These are phyloP conservation scores for Barbus barbus DNA, from an alignment of 2,113 vertebrate species.

Conservation along the genomic window DNA sequence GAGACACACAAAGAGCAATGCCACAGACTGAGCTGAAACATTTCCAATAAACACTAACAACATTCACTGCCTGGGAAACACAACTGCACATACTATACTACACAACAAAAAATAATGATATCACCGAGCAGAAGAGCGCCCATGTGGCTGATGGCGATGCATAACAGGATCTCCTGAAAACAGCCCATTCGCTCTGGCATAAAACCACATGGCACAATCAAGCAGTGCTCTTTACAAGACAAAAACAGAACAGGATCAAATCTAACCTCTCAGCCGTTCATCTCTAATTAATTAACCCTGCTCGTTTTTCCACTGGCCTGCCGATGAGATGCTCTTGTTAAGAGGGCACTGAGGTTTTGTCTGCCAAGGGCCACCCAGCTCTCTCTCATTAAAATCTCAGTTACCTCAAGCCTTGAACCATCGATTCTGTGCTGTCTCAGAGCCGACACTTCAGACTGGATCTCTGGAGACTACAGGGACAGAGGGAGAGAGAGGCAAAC, in stretches of 20 bases:
- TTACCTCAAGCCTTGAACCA: constrained; percentile 67
- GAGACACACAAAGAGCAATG: neutral
- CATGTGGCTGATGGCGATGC: neutral
- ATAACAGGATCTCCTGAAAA: neutral
- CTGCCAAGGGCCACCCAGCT: constrained; percentile 56
- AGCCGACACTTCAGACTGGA: constrained; percentile 66
- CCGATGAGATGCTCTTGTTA: constrained; percentile 18
- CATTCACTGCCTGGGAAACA: neutral
- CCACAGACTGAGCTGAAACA: neutral
- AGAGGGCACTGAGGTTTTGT: constrained; percentile 8
- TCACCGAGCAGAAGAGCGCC: neutral
- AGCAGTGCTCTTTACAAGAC: neutral
- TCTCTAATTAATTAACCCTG: constrained; percentile 70
- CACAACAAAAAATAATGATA: neutral
- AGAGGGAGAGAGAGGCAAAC: constrained; percentile 33
- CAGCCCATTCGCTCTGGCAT: neutral
- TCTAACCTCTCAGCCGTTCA: constrained; percentile 49
- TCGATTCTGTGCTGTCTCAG: constrained; percentile 71
- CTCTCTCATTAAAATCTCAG: constrained; percentile 72
- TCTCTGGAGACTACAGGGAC: constrained; percentile 65
- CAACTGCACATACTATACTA: neutral
- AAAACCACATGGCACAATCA: neutral
- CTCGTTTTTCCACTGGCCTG: constrained; percentile 52
- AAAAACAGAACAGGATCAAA: neutral
- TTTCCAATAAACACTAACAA: neutral